Evolutionary conservation across 2,797 vertebrate genomes (phyloP).

Genomic region (Lagodon rhomboides): DNA sequence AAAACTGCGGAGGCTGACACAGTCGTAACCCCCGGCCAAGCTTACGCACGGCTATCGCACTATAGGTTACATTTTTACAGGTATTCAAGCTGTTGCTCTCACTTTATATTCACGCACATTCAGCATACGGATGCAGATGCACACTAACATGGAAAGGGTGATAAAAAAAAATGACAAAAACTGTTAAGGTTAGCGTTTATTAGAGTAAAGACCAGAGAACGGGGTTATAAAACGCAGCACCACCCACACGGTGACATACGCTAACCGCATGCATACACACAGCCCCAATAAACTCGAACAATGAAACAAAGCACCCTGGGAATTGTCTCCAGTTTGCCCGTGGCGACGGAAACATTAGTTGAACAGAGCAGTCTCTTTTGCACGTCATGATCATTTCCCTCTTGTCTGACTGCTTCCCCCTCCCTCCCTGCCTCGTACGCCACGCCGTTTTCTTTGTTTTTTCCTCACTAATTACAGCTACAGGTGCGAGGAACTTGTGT

Average conservation of each 20-base stretch:
- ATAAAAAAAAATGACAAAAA: constrained; percentile 10
- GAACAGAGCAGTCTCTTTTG: constrained; percentile 9
- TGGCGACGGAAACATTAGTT: constrained; percentile 21
- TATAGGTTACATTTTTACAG: background rate
- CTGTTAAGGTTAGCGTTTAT: constrained; percentile 10
- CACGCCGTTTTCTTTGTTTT: constrained; percentile 2
- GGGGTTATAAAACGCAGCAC: constrained; percentile 1
- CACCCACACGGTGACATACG: constrained; percentile 13
- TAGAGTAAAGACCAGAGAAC: constrained; percentile 19
- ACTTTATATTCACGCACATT: background rate
- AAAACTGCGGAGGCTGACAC: background rate
- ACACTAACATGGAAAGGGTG: background rate
- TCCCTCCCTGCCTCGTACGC: constrained; percentile 4
- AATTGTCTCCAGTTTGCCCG: constrained; percentile 11
- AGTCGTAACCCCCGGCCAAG: background rate
- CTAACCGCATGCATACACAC: background rate
- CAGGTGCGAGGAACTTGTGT: constrained; percentile 48
- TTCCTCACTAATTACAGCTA: constrained; percentile 51
- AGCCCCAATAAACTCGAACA: constrained; percentile 13
- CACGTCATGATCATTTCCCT: constrained; percentile 27
- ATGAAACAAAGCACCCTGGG: constrained; percentile 11
- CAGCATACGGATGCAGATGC: background rate
- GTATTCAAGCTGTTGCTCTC: background rate
- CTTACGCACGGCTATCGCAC: background rate
- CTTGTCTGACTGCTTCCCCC: constrained; percentile 12